Base-by-base conservation (phyloP, 2,888 invertebrate species). In the Agrochola lota region DNA sequence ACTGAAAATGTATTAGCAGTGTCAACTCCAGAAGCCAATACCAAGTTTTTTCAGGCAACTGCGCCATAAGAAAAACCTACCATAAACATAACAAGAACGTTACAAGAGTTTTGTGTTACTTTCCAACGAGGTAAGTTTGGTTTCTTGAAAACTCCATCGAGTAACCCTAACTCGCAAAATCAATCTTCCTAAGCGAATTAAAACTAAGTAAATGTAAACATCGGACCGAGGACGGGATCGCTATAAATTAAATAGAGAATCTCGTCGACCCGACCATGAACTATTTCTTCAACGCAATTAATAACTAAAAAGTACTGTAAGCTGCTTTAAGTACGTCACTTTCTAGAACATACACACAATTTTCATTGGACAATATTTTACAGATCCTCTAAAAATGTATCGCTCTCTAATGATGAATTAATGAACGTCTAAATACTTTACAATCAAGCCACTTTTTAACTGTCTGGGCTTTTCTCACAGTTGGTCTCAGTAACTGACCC, bases 251-350 rank as follows among this genome's bases (percentile, higher is more conserved):
- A 80, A 81, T 76, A 80, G 71, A 81, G 74, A 85, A 80, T 79
- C 85, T 55, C 62, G 52, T 43, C 68, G 77, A 81, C 81, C 76
- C 74, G 69, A 77, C 89, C 86, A 71, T 89, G 88, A 81, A 74
- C 88, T 78, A 81, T 78, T 81, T 89, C 74, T 83, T 67, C 11
- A 35, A 69, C 52, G 64, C 71, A 81, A 83, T 83, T 80, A 78
- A 73, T 81, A 59, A 72, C 30, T 62, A 69, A 59, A 62, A 26
- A 17, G 4, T 40, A 40, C 7, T 40, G 40, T 40, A 40, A 40
- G 40, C 40, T 40, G 7, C 7, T 40, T 40, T 40, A 40, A 40
- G 7, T 40, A 40, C 40, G 40, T 40, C 40, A 40, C 7, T 40
- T 40, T 40, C 40, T 40, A 7, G 40, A 40, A 40, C 40, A 40